These are phyloP conservation scores for Hyposoter didymator DNA, from an alignment of 2,888 invertebrate genomes.

Conservation along the genomic window DNA sequence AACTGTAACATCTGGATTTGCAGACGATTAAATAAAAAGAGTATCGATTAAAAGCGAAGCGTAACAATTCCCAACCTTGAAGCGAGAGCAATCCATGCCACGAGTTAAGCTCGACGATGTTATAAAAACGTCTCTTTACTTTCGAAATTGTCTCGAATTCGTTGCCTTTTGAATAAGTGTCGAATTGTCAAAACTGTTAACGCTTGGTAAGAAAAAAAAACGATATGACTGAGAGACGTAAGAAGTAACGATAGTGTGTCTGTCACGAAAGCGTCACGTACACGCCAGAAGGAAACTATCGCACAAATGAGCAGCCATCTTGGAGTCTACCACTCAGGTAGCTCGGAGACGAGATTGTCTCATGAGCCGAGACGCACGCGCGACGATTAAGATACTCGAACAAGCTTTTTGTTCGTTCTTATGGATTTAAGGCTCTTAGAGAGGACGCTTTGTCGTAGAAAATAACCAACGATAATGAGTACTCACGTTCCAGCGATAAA, in stretches of 20 bases:
- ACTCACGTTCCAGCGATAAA: conserved; percentile 79
- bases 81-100: conserved; percentile 70
- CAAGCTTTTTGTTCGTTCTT: conserved; percentile 13
- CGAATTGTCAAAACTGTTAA: conserved; percentile 14
- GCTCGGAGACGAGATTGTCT: conserved; percentile 37
- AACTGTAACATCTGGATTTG: neutral
- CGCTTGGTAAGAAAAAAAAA: neutral
- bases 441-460: neutral
- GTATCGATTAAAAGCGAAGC: conserved; percentile 63
- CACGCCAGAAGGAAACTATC: conserved; percentile 77
- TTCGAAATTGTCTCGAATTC: neutral
- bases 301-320: conserved; percentile 80
- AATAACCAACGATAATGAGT: conserved; percentile 32
- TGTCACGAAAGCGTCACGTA: conserved; percentile 63
- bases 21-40: conserved; percentile 23
- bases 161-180: neutral
- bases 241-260: conserved; percentile 1
- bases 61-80: conserved; percentile 71
- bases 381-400: conserved; percentile 51
- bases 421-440: neutral
- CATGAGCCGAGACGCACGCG: conserved; percentile 74
- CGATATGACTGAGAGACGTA: neutral
- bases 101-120: conserved; percentile 63
- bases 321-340: conserved; percentile 71
- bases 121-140: conserved; percentile 37